phyloP scores from a whole-genome alignment of 2,888 invertebrate species.

The Pollenia angustigena region DNA sequence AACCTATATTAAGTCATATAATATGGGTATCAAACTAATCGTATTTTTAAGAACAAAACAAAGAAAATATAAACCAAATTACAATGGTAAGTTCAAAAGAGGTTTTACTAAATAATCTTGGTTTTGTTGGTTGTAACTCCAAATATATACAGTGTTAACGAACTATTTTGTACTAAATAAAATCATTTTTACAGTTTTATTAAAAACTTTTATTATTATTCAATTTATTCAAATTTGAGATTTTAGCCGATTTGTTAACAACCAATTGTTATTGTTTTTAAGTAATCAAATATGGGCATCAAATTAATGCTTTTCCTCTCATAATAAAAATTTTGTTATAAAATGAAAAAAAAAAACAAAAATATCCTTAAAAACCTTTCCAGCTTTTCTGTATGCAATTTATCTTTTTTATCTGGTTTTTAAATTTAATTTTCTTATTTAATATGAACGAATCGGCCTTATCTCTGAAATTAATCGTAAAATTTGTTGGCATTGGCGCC shows the following conservation, averaged over 20 bases:
- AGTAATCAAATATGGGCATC: constrained; percentile 6
- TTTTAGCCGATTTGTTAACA: constrained; percentile 29
- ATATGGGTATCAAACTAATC: constrained; percentile 30
- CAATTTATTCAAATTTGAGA: not conserved
- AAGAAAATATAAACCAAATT: too few species aligned
- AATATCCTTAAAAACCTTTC: not conserved
- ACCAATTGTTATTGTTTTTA: not conserved
- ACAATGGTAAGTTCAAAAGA: too few species aligned
- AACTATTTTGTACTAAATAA: not conserved
- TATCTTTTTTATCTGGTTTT: not conserved
- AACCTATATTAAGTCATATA: fast-evolving
- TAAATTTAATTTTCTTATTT: not conserved
- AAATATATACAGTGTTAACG: too few species aligned
- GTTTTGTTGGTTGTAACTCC: not conserved
- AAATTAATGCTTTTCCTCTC: not conserved
- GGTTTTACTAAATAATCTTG: not conserved
- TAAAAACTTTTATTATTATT: constrained; percentile 4
- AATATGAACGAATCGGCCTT: not conserved
- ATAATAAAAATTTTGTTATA: too few species aligned
- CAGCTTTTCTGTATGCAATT: not conserved
- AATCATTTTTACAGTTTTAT: constrained; percentile 26
- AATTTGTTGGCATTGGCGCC: constrained; percentile 32
- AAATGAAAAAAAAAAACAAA: too few species aligned
- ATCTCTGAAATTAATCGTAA: not conserved
- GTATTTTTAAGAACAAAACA: not conserved